Evolutionary conservation across 2,888 invertebrate species (phyloP).

Genomic region (Drosophila buzzatii): DNA sequence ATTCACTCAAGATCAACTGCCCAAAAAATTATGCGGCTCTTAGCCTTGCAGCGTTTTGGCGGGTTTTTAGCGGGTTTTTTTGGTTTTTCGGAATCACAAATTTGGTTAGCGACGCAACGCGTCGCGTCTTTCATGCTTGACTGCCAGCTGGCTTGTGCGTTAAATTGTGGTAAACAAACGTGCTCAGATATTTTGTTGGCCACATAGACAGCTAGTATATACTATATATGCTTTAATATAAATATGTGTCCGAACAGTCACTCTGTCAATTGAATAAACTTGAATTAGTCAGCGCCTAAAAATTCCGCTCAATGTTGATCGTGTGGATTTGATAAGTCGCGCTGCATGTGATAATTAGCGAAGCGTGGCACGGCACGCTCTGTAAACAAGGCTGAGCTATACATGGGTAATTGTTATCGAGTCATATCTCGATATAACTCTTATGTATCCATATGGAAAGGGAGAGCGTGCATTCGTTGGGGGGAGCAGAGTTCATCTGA

Average conservation of each 20-base stretch:
- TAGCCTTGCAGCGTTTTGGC: conserved; percentile 49
- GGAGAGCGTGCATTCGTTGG: neutral
- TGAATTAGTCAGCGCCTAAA: conserved; percentile 18
- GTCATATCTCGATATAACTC: neutral
- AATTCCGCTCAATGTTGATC: conserved; percentile 40
- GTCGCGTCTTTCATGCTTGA: conserved; percentile 80
- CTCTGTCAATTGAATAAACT: conserved; percentile 21
- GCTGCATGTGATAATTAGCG: conserved; percentile 45
- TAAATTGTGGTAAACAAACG: conserved; percentile 74
- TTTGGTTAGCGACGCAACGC: conserved; percentile 56
- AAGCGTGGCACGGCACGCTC: conserved; percentile 39
- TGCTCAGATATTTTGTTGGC: conserved; percentile 31
- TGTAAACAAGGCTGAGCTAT: neutral
- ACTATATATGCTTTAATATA: conserved; percentile 20
- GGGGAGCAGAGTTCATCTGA: too few species aligned
- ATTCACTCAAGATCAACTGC: conserved; percentile 29
- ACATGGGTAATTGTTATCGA: neutral
- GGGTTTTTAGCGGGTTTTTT: conserved; percentile 26
- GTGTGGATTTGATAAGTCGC: conserved; percentile 50
- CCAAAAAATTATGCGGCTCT: conserved; percentile 19
- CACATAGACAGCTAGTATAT: conserved; percentile 11
- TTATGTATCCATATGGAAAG: neutral
- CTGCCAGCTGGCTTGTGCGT: conserved; percentile 63
- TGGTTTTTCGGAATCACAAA: conserved; percentile 48
- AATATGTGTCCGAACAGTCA: neutral